phyloP scores from a whole-genome alignment of 1,140 invertebrate species.

The Probaryconus sp. region DNA sequence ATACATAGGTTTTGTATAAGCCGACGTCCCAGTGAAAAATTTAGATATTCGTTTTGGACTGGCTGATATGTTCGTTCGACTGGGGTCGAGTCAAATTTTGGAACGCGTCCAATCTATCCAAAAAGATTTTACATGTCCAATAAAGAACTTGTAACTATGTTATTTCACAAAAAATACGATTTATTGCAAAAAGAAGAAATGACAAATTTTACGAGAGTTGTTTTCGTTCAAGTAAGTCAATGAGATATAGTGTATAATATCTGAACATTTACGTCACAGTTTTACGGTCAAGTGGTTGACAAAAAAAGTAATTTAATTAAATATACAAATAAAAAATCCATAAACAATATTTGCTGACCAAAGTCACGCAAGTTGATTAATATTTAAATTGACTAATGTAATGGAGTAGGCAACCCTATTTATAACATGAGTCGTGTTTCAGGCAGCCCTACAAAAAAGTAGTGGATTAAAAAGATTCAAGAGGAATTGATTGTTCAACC shows the following conservation, averaged over 20 bases:
- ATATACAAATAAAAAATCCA: too few relatives aligned
- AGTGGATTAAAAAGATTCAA: constrained; percentile 2
- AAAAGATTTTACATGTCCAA: constrained; percentile 54
- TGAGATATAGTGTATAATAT: too few relatives aligned
- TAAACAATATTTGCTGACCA: too few relatives aligned
- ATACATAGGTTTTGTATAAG: constrained; percentile 19
- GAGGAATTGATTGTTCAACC: not conserved
- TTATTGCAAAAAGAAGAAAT: constrained; percentile 20
- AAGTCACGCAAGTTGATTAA: too few relatives aligned
- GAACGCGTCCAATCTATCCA: constrained; percentile 40
- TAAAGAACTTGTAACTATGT: constrained; percentile 49
- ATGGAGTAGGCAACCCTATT: too few relatives aligned
- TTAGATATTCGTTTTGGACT: too few relatives aligned
- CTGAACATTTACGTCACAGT: too few relatives aligned
- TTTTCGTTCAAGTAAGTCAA: constrained; percentile 36
- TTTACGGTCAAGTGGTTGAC: too few relatives aligned
- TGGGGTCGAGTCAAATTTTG: constrained; percentile 47
- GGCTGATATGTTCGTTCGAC: constrained; percentile 29
- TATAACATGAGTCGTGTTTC: too few relatives aligned
- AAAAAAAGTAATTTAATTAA: too few relatives aligned
- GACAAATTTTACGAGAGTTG: constrained; percentile 32
- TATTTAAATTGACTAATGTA: too few relatives aligned
- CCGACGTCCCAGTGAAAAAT: constrained; percentile 18
- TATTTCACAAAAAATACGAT: constrained; percentile 28
- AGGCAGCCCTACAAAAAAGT: not conserved